A percentile compares a stretch with the other conserved stretches of the same genome.
These are phyloP conservation scores for Gadus chalcogrammus DNA, from an alignment of 2,113 vertebrate genomes.

Conservation along the genomic window DNA sequence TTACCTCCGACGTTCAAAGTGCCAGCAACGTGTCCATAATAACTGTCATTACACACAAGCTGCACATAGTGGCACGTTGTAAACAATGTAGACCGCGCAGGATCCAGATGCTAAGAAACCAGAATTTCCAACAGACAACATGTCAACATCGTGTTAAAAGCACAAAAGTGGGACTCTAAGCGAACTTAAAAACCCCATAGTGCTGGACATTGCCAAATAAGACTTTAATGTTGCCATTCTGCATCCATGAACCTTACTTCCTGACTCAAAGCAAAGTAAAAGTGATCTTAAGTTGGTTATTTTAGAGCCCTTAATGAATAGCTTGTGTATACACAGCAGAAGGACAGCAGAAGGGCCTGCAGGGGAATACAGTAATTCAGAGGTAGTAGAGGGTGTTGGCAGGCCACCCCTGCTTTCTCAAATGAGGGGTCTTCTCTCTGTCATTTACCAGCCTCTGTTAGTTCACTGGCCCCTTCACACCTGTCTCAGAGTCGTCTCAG, in stretches of 20 bases:
- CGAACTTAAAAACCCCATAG: constrained; percentile 1
- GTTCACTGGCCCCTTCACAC: neutral
- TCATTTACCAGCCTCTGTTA: constrained; percentile 19
- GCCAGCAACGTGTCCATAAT: constrained; percentile 41
- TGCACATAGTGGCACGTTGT: constrained; percentile 29
- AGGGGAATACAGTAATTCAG: constrained; percentile 37
- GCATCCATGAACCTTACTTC: neutral
- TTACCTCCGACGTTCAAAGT: constrained; percentile 36
- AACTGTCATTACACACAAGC: constrained; percentile 57
- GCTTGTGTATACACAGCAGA: neutral
- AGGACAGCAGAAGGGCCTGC: neutral
- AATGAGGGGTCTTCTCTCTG: constrained; percentile 20
- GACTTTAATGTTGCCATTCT: neutral
- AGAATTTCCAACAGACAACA: constrained; percentile 37
- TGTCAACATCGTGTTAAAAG: constrained; percentile 46
- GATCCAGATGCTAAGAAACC: constrained; percentile 52
- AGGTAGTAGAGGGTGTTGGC: constrained; percentile 17
- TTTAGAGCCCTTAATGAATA: constrained; percentile 27
- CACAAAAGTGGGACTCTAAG: constrained; percentile 1
- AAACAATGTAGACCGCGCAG: constrained; percentile 38
- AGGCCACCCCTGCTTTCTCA: constrained; percentile 22
- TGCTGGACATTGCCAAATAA: neutral
- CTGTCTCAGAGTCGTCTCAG: constrained; percentile 10
- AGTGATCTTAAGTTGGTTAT: neutral
- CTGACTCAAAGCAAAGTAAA: constrained; percentile 23